phyloP scores from a whole-genome alignment of 2,888 invertebrate species.

The Acutogordius australiensis region DNA sequence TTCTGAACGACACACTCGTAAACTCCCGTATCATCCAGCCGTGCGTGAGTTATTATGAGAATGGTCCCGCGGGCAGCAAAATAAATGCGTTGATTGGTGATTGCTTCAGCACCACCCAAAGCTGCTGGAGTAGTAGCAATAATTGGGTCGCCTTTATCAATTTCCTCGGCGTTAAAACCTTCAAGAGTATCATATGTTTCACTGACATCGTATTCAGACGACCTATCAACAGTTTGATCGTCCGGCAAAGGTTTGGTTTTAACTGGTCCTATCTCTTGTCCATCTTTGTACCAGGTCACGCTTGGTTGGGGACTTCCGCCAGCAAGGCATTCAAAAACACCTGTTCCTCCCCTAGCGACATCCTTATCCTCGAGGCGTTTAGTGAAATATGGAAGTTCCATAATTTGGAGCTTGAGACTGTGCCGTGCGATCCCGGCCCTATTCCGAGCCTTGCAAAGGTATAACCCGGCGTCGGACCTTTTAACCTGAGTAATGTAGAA shows the following conservation, averaged over 20 bases:
- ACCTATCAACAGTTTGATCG: too few relatives aligned
- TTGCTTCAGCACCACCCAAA: background rate
- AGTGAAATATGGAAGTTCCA: background rate
- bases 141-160: too few relatives aligned
- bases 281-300: background rate
- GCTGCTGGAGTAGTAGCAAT: background rate
- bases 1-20: background rate
- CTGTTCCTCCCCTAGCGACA: background rate
- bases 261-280: background rate
- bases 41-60: background rate
- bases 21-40: background rate
- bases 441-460: conserved; percentile 69
- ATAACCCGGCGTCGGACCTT: conserved; percentile 56
- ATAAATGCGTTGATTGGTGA: background rate
- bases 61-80: background rate
- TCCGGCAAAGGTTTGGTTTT: background rate
- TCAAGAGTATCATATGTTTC: background rate
- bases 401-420: conserved; percentile 42
- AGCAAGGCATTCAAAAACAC: background rate
- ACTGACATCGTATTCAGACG: too few relatives aligned
- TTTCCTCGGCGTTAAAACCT: background rate
- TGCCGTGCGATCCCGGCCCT: conserved; percentile 54
- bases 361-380: background rate
- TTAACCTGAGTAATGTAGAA: conserved; percentile 73
- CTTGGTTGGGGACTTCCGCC: background rate